Conservation (phyloP, 2,888 invertebrate genomes). For the Drosophila melanosoma region DNA sequence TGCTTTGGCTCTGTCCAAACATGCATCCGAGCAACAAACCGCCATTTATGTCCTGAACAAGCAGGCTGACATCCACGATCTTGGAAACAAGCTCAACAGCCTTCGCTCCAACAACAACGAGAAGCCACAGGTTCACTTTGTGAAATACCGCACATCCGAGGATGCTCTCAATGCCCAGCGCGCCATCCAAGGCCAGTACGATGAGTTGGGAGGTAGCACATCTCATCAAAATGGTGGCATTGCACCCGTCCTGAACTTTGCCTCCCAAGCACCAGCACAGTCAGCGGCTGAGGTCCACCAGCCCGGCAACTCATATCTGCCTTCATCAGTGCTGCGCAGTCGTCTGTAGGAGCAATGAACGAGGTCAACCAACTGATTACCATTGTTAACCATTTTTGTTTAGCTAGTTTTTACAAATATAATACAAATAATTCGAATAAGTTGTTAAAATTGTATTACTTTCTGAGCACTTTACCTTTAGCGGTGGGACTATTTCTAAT, state of each 20-base stretch:
- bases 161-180: slow-evolving; percentile 82
- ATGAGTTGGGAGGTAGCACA: slow-evolving; percentile 72
- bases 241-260: slow-evolving; percentile 80
- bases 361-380: slow-evolving; percentile 35
- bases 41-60: slow-evolving; percentile 82
- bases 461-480: slow-evolving; percentile 54
- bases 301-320: slow-evolving; percentile 67
- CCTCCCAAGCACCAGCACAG: slow-evolving; percentile 58
- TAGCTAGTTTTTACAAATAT: slow-evolving; percentile 44
- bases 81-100: slow-evolving; percentile 75
- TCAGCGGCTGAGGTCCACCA: slow-evolving; percentile 42
- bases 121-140: slow-evolving; percentile 82
- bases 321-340: slow-evolving; percentile 69
- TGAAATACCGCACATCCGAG: slow-evolving; percentile 82
- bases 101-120: slow-evolving; percentile 64
- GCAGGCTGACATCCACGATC: slow-evolving; percentile 76
- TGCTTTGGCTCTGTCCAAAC: slow-evolving; percentile 73
- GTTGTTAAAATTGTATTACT: slow-evolving; percentile 4
- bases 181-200: slow-evolving; percentile 81
- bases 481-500: slow-evolving; percentile 17
- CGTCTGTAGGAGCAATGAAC: slow-evolving; percentile 55
- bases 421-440: slow-evolving; percentile 28
- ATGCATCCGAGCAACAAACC: slow-evolving; percentile 79
- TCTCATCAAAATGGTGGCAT: slow-evolving; percentile 75
- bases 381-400: slow-evolving; percentile 48